Percentiles rank a stretch among this genome's conserved stretches.
These are phyloP conservation scores for Rhabdomys pumilio DNA, from an alignment of 2,797 vertebrate genomes.

Conservation along the genomic window DNA sequence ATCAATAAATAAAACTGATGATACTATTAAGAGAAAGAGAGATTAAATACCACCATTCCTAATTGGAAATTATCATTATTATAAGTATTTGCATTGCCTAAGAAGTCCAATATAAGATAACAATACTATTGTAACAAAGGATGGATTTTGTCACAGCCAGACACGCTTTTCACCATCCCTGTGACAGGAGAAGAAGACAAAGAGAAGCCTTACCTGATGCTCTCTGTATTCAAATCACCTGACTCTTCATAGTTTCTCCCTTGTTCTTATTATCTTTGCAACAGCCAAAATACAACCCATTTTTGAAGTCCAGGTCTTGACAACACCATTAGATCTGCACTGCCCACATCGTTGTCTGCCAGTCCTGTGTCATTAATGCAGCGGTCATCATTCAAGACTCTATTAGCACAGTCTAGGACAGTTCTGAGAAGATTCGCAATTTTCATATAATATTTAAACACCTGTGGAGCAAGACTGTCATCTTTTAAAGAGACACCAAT, in stretches of 20 bases:
- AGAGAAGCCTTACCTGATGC: background rate
- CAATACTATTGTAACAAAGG: background rate
- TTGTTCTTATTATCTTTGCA: background rate
- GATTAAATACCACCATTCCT: background rate
- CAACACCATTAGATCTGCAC: background rate
- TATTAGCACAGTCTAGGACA: background rate
- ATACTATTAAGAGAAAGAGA: background rate
- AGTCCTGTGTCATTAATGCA: background rate
- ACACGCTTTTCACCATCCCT: background rate
- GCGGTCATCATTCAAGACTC: background rate
- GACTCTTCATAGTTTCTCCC: background rate
- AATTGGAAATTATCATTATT: background rate
- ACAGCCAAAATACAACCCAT: background rate
- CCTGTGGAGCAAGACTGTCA: background rate
- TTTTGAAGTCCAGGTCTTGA: background rate
- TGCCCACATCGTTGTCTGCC: background rate
- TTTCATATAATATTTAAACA: background rate
- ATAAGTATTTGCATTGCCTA: background rate
- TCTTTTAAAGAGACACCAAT: background rate
- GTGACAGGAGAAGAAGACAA: background rate
- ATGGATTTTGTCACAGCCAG: background rate
- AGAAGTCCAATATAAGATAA: background rate
- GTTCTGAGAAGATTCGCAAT: background rate
- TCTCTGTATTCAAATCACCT: background rate
- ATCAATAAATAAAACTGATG: background rate